Percentiles rank a stretch among this genome's conserved stretches.
Evolutionary conservation across 2,113 vertebrate genomes (phyloP).

Genomic region (Reinhardtius hippoglossoides): DNA sequence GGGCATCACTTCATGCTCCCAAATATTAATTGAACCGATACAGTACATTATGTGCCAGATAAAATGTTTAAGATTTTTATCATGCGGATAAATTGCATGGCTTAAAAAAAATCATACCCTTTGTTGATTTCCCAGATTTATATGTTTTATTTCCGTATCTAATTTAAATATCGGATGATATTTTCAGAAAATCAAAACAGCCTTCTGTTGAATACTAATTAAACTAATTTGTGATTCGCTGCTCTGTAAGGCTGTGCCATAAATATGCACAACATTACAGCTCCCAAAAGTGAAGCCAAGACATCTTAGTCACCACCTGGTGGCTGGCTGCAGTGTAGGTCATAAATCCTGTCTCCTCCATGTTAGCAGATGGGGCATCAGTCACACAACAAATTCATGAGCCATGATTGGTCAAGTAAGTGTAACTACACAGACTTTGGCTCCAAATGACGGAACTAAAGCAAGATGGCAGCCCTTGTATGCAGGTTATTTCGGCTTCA

Average conservation of each 20-base stretch:
- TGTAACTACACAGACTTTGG: too few species aligned
- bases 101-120: not conserved
- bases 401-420: too few species aligned
- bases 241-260: not conserved
- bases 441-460: too few species aligned
- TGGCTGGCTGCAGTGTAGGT: not conserved
- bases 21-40: not conserved
- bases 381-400: too few species aligned
- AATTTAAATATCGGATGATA: not conserved
- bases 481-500: too few species aligned
- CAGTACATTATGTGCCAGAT: not conserved
- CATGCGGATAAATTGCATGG: constrained; percentile 5
- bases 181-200: not conserved
- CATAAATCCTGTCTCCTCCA: too few species aligned
- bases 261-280: not conserved
- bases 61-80: not conserved
- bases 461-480: too few species aligned
- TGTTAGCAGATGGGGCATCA: too few species aligned
- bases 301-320: not conserved
- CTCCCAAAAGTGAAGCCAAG: not conserved
- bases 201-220: not conserved
- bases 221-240: not conserved
- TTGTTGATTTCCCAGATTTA: not conserved
- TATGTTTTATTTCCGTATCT: not conserved
- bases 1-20: not conserved